phyloP scores from a whole-genome alignment of 2,888 invertebrate genomes.

The Drosophila limbata region DNA sequence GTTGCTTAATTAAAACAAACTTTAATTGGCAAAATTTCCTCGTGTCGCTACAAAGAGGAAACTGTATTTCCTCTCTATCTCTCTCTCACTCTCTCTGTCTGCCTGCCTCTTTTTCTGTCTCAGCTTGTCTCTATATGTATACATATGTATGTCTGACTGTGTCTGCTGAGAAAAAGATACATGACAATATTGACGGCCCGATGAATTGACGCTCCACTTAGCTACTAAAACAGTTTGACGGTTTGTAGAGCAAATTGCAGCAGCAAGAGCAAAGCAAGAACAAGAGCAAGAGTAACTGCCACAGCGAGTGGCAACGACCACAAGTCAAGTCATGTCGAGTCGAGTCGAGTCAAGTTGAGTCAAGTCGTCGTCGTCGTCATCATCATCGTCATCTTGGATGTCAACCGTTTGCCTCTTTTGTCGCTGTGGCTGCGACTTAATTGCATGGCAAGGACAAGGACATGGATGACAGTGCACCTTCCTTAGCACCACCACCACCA shows the following conservation, averaged over 20 bases:
- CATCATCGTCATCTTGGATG: conserved; percentile 34
- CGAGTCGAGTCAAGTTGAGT: conserved; percentile 27
- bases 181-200: conserved; percentile 49
- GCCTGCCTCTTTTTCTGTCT: not conserved
- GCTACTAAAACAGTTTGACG: conserved; percentile 45
- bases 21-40: conserved; percentile 81
- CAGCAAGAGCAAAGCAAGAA: conserved; percentile 17
- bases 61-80: conserved; percentile 13
- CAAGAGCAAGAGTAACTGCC: conserved; percentile 23
- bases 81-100: not conserved
- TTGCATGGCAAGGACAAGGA: conserved; percentile 52
- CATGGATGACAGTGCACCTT: conserved; percentile 13
- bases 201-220: conserved; percentile 38
- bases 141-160: conserved; percentile 15
- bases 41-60: conserved; percentile 33
- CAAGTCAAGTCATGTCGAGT: conserved; percentile 38
- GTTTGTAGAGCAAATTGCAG: conserved; percentile 41
- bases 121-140: conserved; percentile 9
- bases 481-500: not conserved
- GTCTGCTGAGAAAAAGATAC: conserved; percentile 28
- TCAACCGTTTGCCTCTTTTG: conserved; percentile 39
- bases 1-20: conserved; percentile 82
- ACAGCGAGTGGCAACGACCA: conserved; percentile 25
- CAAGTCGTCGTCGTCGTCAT: conserved; percentile 5
- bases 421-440: conserved; percentile 45